phyloP scores from a whole-genome alignment of 2,113 vertebrate species.

The Spea multiplicata region DNA sequence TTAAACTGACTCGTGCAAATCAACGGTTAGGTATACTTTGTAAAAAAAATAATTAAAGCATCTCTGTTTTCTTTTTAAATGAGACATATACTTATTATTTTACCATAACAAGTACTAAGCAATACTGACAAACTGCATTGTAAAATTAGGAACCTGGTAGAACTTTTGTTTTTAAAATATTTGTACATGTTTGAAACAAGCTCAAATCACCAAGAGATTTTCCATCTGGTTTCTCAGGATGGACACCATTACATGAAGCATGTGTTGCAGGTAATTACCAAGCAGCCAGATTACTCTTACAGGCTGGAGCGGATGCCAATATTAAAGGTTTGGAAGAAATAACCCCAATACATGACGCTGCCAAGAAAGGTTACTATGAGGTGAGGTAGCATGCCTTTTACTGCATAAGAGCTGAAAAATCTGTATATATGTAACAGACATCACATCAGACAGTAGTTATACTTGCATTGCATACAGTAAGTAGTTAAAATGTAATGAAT shows the following conservation, averaged over 20 bases:
- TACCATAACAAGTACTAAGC: neutral
- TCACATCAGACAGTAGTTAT: no score
- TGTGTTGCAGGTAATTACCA: constrained; percentile 58
- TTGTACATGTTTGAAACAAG: neutral
- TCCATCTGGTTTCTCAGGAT: constrained; percentile 58
- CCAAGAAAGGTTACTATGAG: constrained; percentile 63
- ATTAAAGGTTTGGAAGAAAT: constrained; percentile 58
- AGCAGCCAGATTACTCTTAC: constrained; percentile 63
- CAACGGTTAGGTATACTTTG: neutral
- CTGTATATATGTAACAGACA: no score
- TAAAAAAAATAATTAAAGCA: neutral
- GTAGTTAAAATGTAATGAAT: no score
- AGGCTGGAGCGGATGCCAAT: constrained; percentile 75
- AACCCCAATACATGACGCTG: constrained; percentile 76
- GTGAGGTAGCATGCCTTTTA: constrained; percentile 51
- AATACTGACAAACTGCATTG: neutral
- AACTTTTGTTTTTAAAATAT: no score
- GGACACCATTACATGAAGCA: constrained; percentile 75
- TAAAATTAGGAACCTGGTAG: neutral
- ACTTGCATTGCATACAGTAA: no score
- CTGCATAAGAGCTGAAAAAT: no score
- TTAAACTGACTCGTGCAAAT: neutral
- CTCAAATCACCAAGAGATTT: neutral
- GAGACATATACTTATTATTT: neutral
- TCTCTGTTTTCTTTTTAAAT: neutral